Conservation (phyloP, 2,797 vertebrate genomes). For the Leptodactylus fallax region DNA sequence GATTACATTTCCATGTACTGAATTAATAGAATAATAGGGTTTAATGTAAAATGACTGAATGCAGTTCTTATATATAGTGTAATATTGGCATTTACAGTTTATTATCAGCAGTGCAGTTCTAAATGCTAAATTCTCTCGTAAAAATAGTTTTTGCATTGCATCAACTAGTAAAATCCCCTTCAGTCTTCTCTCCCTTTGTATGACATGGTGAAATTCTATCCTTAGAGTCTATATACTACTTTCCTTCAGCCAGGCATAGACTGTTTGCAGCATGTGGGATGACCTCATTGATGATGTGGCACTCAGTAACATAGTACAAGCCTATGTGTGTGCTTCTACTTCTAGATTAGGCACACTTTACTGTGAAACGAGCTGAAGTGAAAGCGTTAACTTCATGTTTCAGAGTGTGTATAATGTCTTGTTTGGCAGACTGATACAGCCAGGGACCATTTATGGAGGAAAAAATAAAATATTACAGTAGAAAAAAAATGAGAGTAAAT, state of each 20-base stretch:
- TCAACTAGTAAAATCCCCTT: background rate
- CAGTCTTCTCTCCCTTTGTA: background rate
- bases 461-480: background rate
- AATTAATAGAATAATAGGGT: no score
- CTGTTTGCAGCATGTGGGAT: slow-evolving; percentile 33
- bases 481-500: no score
- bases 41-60: no score
- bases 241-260: slow-evolving; percentile 22
- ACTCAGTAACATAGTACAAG: background rate
- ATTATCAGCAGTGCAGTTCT: background rate
- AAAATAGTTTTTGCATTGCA: background rate
- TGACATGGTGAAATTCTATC: slow-evolving; percentile 35
- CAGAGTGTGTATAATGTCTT: slow-evolving; percentile 12
- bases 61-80: no score
- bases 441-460: background rate
- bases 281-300: slow-evolving; percentile 58
- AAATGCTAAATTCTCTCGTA: background rate
- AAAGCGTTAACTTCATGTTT: slow-evolving; percentile 49
- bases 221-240: background rate
- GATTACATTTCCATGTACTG: no score
- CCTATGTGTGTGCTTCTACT: background rate
- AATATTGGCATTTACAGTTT: background rate
- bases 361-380: slow-evolving; percentile 35
- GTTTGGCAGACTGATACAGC: slow-evolving; percentile 8
- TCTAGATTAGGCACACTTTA: slow-evolving; percentile 29